Evolutionary conservation across 2,113 vertebrate genomes (phyloP), one percentile per base, ranked within the genome.

Genomic region (Thunnus maccoyii): DNA sequence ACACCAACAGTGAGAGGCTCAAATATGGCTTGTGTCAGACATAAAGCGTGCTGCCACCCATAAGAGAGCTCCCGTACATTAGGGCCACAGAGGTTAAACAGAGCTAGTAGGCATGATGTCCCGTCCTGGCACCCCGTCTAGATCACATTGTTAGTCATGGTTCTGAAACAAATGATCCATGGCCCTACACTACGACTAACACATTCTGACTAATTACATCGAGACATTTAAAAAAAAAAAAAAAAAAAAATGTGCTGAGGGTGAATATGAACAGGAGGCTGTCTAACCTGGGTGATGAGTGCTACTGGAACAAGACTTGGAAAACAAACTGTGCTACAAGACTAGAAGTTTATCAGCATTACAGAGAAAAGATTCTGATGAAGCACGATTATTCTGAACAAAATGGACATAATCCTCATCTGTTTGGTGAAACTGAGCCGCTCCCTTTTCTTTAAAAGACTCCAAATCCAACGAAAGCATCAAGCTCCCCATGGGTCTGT

Each of bases 1-100:
- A 94, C 92, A 94, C 86, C 62, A 84, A 93, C 90, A 92, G 91
- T 92, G 73, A 92, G 84, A 90, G 90, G 91, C 91, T 94, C 84
- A 86, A 72, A 68, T 86, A 92, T 90, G 93, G 89, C 92, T 91
- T 85, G 87, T 85, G 88, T 92, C 90, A 92, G 73, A 90, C 88
- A 47, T 78, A 74, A 85, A 85, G 77, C 51, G 61, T 86, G 86
- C 85, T 88, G 89, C 79, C 89, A 85, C 76, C 90, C 87, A 88
- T 90, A 90, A 71, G 66, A 89, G 92, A 91, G 89, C 90, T 88
- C 73, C 78, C 86, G 80, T 89, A 91, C 74, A 74, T 83, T 87
- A 63, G 87, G 87, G 84, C 88, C 88, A 89, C 80, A 62, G 79
- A 86, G 68, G 77, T 83, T 82, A 77, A 66, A 78, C 62, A 67